Conservation (phyloP, 2,113 vertebrate species). For the Bubo scandiacus region DNA sequence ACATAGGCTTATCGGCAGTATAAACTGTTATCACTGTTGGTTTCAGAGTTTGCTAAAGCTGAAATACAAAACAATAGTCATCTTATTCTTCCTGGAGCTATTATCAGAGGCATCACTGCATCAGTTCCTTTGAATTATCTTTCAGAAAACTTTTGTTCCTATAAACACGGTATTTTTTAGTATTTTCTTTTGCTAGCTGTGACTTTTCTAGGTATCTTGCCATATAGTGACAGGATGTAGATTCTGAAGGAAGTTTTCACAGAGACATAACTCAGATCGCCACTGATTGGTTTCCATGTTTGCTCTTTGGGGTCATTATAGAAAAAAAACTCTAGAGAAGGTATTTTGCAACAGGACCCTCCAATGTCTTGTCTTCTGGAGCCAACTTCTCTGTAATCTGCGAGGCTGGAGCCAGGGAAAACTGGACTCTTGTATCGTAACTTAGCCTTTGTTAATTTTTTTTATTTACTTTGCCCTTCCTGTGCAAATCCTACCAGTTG, state of each 20-base stretch:
- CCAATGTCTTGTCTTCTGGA: not conserved
- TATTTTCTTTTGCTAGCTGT: not conserved
- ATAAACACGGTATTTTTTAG: not conserved
- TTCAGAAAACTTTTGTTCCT: not conserved
- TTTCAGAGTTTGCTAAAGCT: not conserved
- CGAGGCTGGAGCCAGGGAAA: not conserved
- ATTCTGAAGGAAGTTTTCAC: not conserved
- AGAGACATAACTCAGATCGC: not conserved
- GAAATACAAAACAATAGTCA: not conserved
- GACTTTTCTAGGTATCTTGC: not conserved
- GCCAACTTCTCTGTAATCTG: not conserved
- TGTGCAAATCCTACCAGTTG: not conserved
- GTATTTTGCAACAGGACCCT: not conserved
- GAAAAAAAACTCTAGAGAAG: not conserved
- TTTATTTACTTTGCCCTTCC: not conserved
- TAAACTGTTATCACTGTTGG: not conserved
- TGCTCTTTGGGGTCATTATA: not conserved
- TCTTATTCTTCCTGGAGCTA: not conserved
- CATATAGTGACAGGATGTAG: not conserved
- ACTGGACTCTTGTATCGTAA: not conserved
- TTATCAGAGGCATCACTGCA: not conserved
- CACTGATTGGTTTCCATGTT: not conserved
- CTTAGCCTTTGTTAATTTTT: not conserved
- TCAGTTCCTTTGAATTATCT: not conserved
- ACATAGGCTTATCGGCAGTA: not conserved